Evolutionary conservation across 2,113 vertebrate species (phyloP), one percentile per base, ranked within the genome.

Genomic region (Engraulis encrasicolus): DNA sequence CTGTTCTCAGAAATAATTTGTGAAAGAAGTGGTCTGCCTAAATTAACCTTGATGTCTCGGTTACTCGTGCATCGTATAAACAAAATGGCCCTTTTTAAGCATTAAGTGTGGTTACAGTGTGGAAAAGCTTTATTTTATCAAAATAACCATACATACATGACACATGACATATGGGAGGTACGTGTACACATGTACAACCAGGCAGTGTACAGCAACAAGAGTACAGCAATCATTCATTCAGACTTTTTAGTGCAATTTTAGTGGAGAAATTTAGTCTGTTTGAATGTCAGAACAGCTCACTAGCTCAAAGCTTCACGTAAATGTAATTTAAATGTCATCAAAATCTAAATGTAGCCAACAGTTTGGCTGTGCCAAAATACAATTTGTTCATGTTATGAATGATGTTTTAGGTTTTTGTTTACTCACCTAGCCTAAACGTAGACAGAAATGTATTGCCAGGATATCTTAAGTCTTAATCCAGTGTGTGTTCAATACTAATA

Each of bases 181-280:
- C 40, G 34, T n/a, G 27, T 34, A 74, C 0, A 74, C 31, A 31
- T 74, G 66, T 74, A 34, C 66, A 34, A 74, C 14, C 31, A 74
- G 1, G 6, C 31, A 45, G 40, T 45, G 40, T 45, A 45, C 40
- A 3, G 9, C 40, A 45, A n/a, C n/a, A n/a, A n/a, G 40, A 5
- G 40, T 45, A 45, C 31, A 34, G 27, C n/a, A 61, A 45, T 45
- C 54, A 58, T 74, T 34, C 66, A 74, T 74, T 17, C 66, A 74
- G 66, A 74, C 66, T 15, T 74, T 74, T 34, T 74, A 74, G 66
- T 74, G 66, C 66, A 74, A 74, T 34, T n/a, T n/a, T 14, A 74
- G 31, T 74, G 31, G 31, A 74, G 66, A 27, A 31, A 74, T 74
- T 74, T 74, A 74, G 66, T 34, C 66, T 74, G 27, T 74, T 58